These are phyloP conservation scores for Caenorhabditis macrosperma DNA, from an alignment of 2,888 invertebrate genomes.

Conservation along the genomic window DNA sequence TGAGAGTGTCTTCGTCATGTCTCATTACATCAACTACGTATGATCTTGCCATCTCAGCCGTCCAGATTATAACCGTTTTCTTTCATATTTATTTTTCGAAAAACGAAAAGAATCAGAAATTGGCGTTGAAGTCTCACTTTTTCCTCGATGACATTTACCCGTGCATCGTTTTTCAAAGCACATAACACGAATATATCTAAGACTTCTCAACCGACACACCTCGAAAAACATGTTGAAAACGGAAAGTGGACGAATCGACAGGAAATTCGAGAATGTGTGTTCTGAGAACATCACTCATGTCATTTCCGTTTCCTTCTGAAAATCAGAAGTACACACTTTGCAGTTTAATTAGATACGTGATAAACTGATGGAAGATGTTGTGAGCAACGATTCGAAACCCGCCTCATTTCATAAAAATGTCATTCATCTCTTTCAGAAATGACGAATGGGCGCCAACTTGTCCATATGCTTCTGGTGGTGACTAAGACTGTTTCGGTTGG, in stretches of 20 bases:
- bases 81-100: background rate
- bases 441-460: background rate
- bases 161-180: background rate
- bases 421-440: background rate
- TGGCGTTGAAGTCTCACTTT: background rate
- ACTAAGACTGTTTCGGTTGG: background rate
- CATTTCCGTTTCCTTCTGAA: slow-evolving; percentile 17
- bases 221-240: background rate
- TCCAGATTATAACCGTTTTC: background rate
- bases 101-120: background rate
- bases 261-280: background rate
- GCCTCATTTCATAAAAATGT: background rate
- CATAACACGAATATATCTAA: background rate
- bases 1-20: slow-evolving; percentile 49
- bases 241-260: background rate
- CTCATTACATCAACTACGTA: slow-evolving; percentile 36
- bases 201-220: background rate
- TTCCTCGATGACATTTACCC: background rate
- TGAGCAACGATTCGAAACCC: background rate
- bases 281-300: background rate
- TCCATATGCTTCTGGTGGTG: background rate
- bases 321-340: background rate
- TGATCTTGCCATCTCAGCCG: background rate
- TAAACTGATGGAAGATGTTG: too few species aligned
- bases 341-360: background rate